Conservation (phyloP, 2,888 invertebrate species). For the Heliconius ismenius region DNA sequence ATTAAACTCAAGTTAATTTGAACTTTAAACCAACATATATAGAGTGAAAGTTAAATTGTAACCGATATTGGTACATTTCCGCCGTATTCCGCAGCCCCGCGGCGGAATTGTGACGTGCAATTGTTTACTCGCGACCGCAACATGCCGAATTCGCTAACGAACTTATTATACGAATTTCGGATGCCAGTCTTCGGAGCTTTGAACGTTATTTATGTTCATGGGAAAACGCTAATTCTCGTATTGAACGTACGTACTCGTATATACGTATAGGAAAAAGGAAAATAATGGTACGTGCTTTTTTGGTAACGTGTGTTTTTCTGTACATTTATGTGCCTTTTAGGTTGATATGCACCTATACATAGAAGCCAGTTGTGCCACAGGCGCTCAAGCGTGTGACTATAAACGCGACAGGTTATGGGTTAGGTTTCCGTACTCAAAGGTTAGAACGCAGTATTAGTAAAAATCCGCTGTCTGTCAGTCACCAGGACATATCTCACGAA, state of each 20-base stretch:
- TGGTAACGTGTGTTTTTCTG: background rate
- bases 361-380: too few species aligned
- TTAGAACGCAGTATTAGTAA: too few species aligned
- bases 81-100: constrained; percentile 51
- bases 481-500: too few species aligned
- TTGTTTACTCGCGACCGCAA: constrained; percentile 58
- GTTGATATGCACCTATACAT: background rate
- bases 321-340: background rate
- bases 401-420: background rate
- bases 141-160: constrained; percentile 63
- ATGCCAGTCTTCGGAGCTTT: constrained; percentile 53
- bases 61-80: constrained; percentile 42
- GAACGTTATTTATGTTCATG: constrained; percentile 45
- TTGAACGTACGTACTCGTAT: background rate
- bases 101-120: constrained; percentile 59
- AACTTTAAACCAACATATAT: constrained; percentile 41
- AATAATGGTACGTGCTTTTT: background rate
- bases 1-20: constrained; percentile 39
- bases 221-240: constrained; percentile 26
- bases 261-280: background rate
- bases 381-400: too few species aligned
- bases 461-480: too few species aligned
- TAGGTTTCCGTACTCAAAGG: too few species aligned
- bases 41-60: constrained; percentile 46
- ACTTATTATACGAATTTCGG: constrained; percentile 69